Base-by-base conservation (phyloP, 1,140 invertebrate genomes). In the Theocolax elegans region DNA sequence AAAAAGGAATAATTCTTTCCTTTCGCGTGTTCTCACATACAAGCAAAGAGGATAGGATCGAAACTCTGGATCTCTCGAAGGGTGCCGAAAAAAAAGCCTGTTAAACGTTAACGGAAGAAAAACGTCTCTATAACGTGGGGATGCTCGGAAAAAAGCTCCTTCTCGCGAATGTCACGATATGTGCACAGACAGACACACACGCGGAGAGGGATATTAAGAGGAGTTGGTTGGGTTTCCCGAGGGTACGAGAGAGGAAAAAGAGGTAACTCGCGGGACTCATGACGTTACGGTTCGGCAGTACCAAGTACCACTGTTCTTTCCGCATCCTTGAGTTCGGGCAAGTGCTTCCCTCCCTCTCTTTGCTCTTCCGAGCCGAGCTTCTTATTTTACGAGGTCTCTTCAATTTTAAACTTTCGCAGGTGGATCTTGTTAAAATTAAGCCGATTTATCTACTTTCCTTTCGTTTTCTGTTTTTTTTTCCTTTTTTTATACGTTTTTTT, bases 261-360 rank as follows among this genome's bases (percentile, higher is more conserved):
- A 3, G n/a, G 40, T 44, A 44, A 4, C 46, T 23, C n/a, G 19
- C 31, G 62, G 59, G 60, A 65, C 74, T 76, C 64, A 56, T 68
- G 74, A 73, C 67, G 73, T 73, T 70, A 76, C 63, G 74, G 74
- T 76, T 75, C 73, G 74, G 73, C 67, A 73, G 19, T 58, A 73
- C 62, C 74, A 56, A 65, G 63, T 65, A 53, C 49, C 63, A 73
- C 75, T 65, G 74, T 76, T 49, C 46, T 49, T 76, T 76, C 75
- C 75, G 67, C 75, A 75, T 75, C 74, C 75, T 76, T 67, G 74
- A 76, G 53, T 27, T 46, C 15, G 40, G 35, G 25, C 64, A 67
- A 70, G 66, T 75, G 21, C 19, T 23, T 15, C 21, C 21, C 6
- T 3, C 46, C 4, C 12, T 49, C 48, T 56, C 51, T 67, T 46